These are phyloP conservation scores for Sturnus vulgaris DNA, from an alignment of 2,113 vertebrate genomes.

Conservation along the genomic window DNA sequence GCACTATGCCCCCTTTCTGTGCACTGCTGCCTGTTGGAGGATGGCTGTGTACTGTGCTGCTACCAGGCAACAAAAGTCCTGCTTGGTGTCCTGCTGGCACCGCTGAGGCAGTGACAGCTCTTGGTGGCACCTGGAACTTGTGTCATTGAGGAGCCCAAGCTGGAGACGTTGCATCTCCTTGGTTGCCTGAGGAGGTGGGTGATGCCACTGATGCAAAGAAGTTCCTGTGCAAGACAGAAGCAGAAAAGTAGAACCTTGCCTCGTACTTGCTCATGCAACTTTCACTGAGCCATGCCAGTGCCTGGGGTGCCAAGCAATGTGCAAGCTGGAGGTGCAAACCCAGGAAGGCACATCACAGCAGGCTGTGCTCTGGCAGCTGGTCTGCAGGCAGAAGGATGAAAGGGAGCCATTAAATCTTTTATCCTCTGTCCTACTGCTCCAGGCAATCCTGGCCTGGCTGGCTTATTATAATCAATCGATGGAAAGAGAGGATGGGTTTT, in stretches of 20 bases:
- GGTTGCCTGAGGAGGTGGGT: neutral
- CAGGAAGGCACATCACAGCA: neutral
- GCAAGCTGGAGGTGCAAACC: neutral
- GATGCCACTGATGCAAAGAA: neutral
- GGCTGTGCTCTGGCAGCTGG: neutral
- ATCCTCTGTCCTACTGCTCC: neutral
- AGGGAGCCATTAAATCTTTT: neutral
- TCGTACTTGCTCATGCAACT: neutral
- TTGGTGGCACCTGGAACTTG: neutral
- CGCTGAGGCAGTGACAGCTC: neutral
- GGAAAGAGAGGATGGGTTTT: neutral
- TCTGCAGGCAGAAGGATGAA: neutral
- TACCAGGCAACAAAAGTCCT: neutral
- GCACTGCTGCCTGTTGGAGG: neutral
- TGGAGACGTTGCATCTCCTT: neutral
- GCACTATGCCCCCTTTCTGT: neutral
- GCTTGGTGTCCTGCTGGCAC: neutral
- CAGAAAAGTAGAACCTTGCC: neutral
- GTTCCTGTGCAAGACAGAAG: neutral
- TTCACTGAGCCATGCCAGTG: neutral
- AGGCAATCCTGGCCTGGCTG: neutral
- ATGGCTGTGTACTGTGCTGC: neutral
- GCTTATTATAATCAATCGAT: neutral
- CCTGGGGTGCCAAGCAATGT: neutral
- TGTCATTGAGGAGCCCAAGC: fast-evolving